phyloP scores from a whole-genome alignment of 2,113 vertebrate genomes.

The Reinhardtius hippoglossoides region DNA sequence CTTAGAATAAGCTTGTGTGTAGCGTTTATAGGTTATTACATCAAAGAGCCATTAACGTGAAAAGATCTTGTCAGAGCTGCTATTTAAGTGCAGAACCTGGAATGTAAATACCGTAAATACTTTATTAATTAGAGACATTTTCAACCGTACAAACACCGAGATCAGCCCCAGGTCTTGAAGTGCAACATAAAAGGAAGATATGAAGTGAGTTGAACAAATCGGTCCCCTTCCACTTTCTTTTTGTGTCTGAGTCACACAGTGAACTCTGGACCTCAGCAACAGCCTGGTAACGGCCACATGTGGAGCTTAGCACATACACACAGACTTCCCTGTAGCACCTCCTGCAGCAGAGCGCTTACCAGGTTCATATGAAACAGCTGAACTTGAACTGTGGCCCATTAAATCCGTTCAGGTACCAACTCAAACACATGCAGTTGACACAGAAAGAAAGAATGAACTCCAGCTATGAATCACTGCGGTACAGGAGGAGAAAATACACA shows the following conservation, averaged over 20 bases:
- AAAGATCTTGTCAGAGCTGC: not conserved
- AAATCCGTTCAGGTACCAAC: slow-evolving; percentile 31
- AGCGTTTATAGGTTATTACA: not conserved
- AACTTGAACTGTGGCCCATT: slow-evolving; percentile 34
- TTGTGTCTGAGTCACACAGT: slow-evolving; percentile 10
- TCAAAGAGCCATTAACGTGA: not conserved
- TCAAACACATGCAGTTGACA: slow-evolving; percentile 2
- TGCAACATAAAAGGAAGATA: not conserved
- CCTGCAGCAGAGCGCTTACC: slow-evolving; percentile 47
- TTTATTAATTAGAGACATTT: slow-evolving; percentile 10
- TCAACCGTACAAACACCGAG: not conserved
- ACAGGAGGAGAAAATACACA: not conserved
- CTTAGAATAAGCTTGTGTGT: not conserved
- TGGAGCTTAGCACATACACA: slow-evolving; percentile 11
- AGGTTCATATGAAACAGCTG: slow-evolving; percentile 24
- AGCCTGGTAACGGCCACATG: slow-evolving; percentile 36
- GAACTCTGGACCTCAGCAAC: slow-evolving; percentile 35
- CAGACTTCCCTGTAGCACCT: slow-evolving; percentile 11
- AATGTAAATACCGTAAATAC: not conserved
- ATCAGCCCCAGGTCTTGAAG: not conserved
- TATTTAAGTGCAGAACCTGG: not conserved
- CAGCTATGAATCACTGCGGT: slow-evolving; percentile 8
- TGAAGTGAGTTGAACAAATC: not conserved
- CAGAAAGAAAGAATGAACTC: slow-evolving; percentile 24
- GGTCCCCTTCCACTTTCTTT: not conserved